A percentile compares a stretch with the other conserved stretches of the same genome.
phyloP scores from a whole-genome alignment of 2,888 invertebrate genomes.

The Pollenia labialis region DNA sequence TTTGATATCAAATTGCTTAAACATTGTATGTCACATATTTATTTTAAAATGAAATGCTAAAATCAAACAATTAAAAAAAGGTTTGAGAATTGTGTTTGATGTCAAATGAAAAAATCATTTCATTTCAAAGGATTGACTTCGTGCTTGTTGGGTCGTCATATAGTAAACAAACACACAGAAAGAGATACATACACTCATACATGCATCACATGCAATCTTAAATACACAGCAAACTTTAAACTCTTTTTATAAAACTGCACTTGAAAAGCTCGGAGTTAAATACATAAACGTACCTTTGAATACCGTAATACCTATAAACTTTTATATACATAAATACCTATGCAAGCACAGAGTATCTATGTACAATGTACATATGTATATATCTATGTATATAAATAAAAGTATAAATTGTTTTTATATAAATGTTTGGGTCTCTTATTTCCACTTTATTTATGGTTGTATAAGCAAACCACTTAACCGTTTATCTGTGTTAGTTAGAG shows the following conservation, averaged over 20 bases:
- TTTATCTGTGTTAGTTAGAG: neutral
- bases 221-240: constrained; percentile 41
- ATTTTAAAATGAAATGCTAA: too few relatives aligned
- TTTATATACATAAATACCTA: neutral
- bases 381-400: neutral
- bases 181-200: neutral
- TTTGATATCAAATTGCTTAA: too few relatives aligned
- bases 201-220: neutral
- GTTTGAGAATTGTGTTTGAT: too few relatives aligned
- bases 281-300: neutral
- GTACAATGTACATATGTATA: too few relatives aligned
- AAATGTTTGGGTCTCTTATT: neutral
- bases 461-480: constrained; percentile 63
- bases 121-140: too few relatives aligned
- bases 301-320: neutral
- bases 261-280: constrained; percentile 45
- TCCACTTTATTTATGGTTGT: constrained; percentile 61
- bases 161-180: constrained; percentile 15
- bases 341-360: too few relatives aligned
- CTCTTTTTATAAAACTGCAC: constrained; percentile 31
- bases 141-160: too few relatives aligned
- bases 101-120: too few relatives aligned
- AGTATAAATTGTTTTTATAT: neutral
- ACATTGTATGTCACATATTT: too few relatives aligned
- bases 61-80: too few relatives aligned